Percentiles rank a stretch among this genome's conserved stretches.
These are phyloP conservation scores for Eremobia ochroleuca DNA, from an alignment of 2,888 invertebrate genomes.

Conservation along the genomic window DNA sequence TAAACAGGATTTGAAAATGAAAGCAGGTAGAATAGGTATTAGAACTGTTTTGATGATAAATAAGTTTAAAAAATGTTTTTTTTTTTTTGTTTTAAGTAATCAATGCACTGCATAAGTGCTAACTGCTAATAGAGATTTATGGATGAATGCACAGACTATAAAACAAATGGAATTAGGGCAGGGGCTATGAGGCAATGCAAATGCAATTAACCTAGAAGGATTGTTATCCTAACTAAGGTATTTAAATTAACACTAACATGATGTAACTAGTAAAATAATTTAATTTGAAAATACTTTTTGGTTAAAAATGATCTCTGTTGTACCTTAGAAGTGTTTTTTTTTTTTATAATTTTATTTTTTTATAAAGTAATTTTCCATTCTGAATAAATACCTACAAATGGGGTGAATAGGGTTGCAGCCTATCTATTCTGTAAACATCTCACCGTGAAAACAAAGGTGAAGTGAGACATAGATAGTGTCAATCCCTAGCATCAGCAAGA, in stretches of 20 bases:
- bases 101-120: background rate
- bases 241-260: background rate
- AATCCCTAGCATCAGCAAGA: too few relatives aligned
- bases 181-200: background rate
- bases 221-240: background rate
- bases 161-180: background rate
- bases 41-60: background rate
- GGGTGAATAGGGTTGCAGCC: too few relatives aligned
- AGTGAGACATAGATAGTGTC: too few relatives aligned
- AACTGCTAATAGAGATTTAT: background rate
- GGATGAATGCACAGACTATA: too few relatives aligned
- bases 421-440: too few relatives aligned
- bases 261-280: background rate
- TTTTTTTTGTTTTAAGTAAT: too few relatives aligned
- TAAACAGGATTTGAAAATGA: constrained; percentile 2
- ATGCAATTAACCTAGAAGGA: background rate
- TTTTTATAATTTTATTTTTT: background rate
- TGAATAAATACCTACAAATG: too few relatives aligned
- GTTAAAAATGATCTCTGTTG: background rate
- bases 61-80: background rate
- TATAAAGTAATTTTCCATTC: too few relatives aligned
- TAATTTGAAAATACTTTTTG: background rate
- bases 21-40: background rate
- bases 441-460: too few relatives aligned
- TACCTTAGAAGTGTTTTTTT: background rate